Conservation (phyloP, 2,113 vertebrate species). For the Talpa occidentalis region DNA sequence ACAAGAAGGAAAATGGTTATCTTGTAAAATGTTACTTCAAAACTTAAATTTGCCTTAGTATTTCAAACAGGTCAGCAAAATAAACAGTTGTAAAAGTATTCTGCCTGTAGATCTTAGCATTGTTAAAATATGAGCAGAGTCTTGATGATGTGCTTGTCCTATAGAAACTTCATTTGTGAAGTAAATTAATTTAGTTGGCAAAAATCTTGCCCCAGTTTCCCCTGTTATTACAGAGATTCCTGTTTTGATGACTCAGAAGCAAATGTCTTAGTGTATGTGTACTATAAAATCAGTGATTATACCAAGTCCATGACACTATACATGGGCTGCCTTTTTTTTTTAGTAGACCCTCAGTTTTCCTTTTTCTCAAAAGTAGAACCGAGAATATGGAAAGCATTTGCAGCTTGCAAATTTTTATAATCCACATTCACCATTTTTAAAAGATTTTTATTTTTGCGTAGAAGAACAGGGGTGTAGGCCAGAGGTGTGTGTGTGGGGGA, state of each 20-base stretch:
- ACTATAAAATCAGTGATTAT: neutral
- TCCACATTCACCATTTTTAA: neutral
- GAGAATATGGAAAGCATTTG: conserved; percentile 35
- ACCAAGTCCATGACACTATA: neutral
- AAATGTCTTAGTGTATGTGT: neutral
- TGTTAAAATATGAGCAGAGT: conserved; percentile 24
- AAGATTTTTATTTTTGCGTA: neutral
- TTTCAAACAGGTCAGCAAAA: conserved; percentile 53
- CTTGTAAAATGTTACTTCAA: conserved; percentile 23
- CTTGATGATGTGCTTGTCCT: neutral
- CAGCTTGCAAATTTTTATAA: conserved; percentile 33
- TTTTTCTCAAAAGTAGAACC: conserved; percentile 28
- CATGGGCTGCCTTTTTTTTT: too few species aligned
- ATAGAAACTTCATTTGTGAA: conserved; percentile 39
- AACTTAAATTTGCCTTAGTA: neutral
- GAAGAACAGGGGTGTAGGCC: too few species aligned
- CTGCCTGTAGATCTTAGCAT: neutral
- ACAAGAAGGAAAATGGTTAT: neutral
- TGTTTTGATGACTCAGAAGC: conserved; percentile 54
- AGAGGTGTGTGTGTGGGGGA: too few species aligned
- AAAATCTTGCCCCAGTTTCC: neutral
- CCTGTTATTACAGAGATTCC: neutral
- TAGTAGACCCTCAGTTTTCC: neutral
- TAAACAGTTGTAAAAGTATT: neutral
- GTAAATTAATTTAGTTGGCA: conserved; percentile 56